phyloP scores from a whole-genome alignment of 2,888 invertebrate species.

The Hoplodrina blanda region DNA sequence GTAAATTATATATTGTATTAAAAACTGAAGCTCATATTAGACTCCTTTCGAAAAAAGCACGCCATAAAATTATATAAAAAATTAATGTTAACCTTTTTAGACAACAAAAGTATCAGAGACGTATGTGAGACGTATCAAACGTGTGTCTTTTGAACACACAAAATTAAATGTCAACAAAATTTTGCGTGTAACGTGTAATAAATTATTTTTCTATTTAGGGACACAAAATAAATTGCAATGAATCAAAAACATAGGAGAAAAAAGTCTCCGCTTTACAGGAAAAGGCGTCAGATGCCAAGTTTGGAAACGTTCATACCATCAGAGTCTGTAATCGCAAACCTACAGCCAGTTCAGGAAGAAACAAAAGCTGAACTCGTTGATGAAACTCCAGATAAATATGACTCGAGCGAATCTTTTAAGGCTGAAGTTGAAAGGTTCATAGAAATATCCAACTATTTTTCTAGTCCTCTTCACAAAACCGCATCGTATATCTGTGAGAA shows the following conservation, averaged over 20 bases:
- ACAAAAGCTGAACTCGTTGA: constrained; percentile 69
- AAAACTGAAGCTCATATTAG: too few species aligned
- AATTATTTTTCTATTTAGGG: constrained; percentile 16
- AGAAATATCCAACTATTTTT: constrained; percentile 86
- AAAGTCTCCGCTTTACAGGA: constrained; percentile 47
- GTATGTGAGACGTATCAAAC: background rate
- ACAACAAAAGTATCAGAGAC: background rate
- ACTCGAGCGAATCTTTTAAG: constrained; percentile 71
- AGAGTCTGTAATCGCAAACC: constrained; percentile 49
- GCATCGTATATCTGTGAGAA: constrained; percentile 85
- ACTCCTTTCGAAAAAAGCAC: background rate
- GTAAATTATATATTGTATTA: too few species aligned
- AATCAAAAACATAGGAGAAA: constrained; percentile 51
- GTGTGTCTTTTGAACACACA: background rate
- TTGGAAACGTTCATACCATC: constrained; percentile 30
- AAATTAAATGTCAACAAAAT: constrained; percentile 33
- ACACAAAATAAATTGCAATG: constrained; percentile 47
- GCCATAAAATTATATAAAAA: background rate
- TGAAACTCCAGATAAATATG: constrained; percentile 64
- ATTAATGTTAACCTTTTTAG: constrained; percentile 1
- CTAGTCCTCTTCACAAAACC: constrained; percentile 82
- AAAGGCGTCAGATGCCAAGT: constrained; percentile 29
- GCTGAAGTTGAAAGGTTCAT: constrained; percentile 82
- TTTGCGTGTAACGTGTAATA: constrained; percentile 21
- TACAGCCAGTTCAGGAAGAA: constrained; percentile 69